Base-by-base conservation (phyloP, 2,888 invertebrate genomes). In the Hypselothyrea guttata region DNA sequence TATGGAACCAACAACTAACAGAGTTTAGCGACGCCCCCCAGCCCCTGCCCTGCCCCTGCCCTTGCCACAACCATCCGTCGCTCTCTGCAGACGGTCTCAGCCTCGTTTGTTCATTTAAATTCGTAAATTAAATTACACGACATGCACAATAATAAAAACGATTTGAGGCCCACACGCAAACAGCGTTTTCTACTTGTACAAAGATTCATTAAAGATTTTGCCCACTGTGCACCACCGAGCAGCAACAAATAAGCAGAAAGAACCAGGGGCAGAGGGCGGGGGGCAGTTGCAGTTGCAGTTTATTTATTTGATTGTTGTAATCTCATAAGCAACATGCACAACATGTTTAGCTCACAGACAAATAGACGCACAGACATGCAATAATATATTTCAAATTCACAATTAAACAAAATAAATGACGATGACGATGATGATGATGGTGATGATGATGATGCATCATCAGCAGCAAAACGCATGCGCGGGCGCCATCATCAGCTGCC, bases 51-150 rank as follows among this genome's bases (percentile, higher is more conserved):
- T 1, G 7, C 18, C 8, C 11, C 33, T 1, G 8, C 12, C 15
- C 7, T n/a, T 13, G 2, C 11, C 28, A 2, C 11, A 3, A 8
- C n/a, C 15, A 7, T 16, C 2, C 18, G 13, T 11, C 28, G 15
- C 35, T 9, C 27, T 42, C 22, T 22, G 22, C 12, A 27, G 31
- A 16, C 18, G 15, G 38, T 48, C 44, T 28, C 45, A 53, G 66
- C 58, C 64, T 74, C 65, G 71, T 71, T 61, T 71, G 64, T 73
- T 64, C 68, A 74, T 74, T 74, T 74, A 75, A 72, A 79, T 83
- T 81, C 81, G 84, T 81, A 81, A 81, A 81, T 81, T 82, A 84
- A 84, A 81, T 84, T 84, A 81, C 81, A 81, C 76, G 81, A 82
- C 81, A 81, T 74, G 78, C 81, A 81, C 78, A 78, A 78, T 78